Evolutionary conservation across 2,797 vertebrate genomes (phyloP).

Genomic region (Nannoperca obscura): DNA sequence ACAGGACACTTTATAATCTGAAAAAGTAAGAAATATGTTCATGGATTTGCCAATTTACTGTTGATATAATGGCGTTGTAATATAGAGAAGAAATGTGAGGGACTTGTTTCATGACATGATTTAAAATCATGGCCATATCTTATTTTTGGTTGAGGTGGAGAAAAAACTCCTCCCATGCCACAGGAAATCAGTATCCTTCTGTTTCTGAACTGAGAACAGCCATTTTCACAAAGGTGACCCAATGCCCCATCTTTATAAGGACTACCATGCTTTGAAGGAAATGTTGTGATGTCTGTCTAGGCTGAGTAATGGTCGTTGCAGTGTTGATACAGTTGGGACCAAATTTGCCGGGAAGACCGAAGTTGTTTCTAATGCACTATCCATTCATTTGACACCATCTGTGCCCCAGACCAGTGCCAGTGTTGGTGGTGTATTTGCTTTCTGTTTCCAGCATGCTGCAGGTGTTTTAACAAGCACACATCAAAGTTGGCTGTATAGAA

Average conservation of each 20-base stretch:
- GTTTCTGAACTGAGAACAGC: conserved; percentile 18
- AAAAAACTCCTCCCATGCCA: conserved; percentile 2
- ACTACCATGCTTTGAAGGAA: conserved; percentile 33
- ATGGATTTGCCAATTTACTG: not conserved
- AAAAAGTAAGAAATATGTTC: not conserved
- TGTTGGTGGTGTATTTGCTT: conserved; percentile 26
- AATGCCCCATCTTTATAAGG: not conserved
- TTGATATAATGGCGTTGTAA: not conserved
- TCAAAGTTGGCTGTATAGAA: not conserved
- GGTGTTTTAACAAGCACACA: conserved; percentile 22
- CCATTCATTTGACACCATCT: conserved; percentile 50
- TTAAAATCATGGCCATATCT: conserved; percentile 10
- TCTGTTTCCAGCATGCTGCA: conserved; percentile 35
- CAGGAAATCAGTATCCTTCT: conserved; percentile 12
- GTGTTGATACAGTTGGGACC: conserved; percentile 53
- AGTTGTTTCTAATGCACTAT: conserved; percentile 34
- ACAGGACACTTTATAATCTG: not conserved
- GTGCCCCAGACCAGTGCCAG: conserved; percentile 22
- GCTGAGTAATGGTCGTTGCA: conserved; percentile 54
- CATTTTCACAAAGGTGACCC: conserved; percentile 17
- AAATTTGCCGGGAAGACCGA: conserved; percentile 34
- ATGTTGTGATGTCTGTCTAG: conserved; percentile 28
- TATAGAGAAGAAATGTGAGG: not conserved
- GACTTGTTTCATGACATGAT: not conserved
- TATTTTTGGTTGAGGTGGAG: not conserved